Conservation (phyloP, 1,140 invertebrate species). For the Achroia grisella region DNA sequence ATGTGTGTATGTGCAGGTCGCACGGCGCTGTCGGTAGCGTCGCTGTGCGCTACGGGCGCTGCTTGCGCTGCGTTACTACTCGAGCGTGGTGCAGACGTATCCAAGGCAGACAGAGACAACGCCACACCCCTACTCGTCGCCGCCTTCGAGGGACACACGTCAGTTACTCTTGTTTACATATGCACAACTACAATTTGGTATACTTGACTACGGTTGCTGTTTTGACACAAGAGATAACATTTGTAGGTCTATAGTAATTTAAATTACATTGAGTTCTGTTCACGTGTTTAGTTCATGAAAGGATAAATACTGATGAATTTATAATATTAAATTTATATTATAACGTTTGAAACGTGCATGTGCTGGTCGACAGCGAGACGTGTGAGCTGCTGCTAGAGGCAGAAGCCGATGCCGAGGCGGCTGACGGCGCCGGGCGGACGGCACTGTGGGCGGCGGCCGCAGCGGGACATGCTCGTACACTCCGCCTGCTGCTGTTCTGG, state of each 20-base stretch:
- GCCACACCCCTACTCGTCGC: constrained; percentile 95
- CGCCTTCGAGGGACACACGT: constrained; percentile 94
- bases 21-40: constrained; percentile 93
- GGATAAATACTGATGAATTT: no score
- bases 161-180: constrained; percentile 17
- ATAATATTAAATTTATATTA: no score
- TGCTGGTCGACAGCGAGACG: constrained; percentile 43
- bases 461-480: constrained; percentile 52
- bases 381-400: constrained; percentile 63
- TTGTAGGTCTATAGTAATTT: no score
- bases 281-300: no score
- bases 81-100: constrained; percentile 89
- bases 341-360: no score
- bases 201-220: no score
- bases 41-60: constrained; percentile 88
- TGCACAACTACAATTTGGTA: no score
- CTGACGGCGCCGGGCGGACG: constrained; percentile 50
- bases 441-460: constrained; percentile 66
- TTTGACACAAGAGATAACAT: no score
- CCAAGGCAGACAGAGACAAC: constrained; percentile 92
- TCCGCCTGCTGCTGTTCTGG: constrained; percentile 64
- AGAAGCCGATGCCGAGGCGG: constrained; percentile 59
- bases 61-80: constrained; percentile 78
- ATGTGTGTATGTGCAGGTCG: constrained; percentile 62
- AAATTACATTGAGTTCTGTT: no score